These are phyloP conservation scores for Acronicta leporina DNA, from an alignment of 2,888 invertebrate species.

Conservation along the genomic window DNA sequence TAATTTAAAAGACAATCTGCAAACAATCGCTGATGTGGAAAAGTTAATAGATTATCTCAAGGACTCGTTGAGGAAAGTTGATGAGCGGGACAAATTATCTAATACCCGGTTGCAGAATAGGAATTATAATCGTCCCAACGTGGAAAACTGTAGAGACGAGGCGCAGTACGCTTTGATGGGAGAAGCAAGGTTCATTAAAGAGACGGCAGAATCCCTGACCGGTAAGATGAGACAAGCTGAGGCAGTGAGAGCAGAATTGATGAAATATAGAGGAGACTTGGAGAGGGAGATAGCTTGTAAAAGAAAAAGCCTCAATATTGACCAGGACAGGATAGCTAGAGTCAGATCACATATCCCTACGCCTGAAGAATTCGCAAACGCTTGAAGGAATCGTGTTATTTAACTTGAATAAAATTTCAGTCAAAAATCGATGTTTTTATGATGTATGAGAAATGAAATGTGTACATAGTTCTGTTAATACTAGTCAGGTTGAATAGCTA, in stretches of 20 bases:
- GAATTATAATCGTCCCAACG: slow-evolving; percentile 91
- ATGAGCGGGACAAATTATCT: slow-evolving; percentile 93
- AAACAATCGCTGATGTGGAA: slow-evolving; percentile 93
- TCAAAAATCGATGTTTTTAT: neutral
- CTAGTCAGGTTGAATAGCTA: no score
- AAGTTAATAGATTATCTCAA: slow-evolving; percentile 92
- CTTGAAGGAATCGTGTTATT: slow-evolving; percentile 53
- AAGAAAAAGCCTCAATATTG: slow-evolving; percentile 91
- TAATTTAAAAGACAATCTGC: slow-evolving; percentile 92
- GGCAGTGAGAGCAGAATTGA: slow-evolving; percentile 82
- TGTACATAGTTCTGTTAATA: no score
- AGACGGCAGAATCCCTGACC: slow-evolving; percentile 82
- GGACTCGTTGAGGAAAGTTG: slow-evolving; percentile 91
- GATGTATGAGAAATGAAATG: no score
- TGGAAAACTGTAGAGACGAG: slow-evolving; percentile 95
- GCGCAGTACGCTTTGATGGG: slow-evolving; percentile 93
- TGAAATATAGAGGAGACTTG: slow-evolving; percentile 90
- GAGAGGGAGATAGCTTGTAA: slow-evolving; percentile 93
- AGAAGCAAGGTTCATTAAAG: slow-evolving; percentile 91
- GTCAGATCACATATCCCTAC: slow-evolving; percentile 92
- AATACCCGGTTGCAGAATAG: slow-evolving; percentile 95
- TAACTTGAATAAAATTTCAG: slow-evolving; percentile 11
- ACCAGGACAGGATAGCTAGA: slow-evolving; percentile 90
- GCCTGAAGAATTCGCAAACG: slow-evolving; percentile 90
- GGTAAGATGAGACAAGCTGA: slow-evolving; percentile 91